These are phyloP conservation scores for Phymastichus coffea DNA, from an alignment of 1,140 invertebrate genomes.

Conservation along the genomic window DNA sequence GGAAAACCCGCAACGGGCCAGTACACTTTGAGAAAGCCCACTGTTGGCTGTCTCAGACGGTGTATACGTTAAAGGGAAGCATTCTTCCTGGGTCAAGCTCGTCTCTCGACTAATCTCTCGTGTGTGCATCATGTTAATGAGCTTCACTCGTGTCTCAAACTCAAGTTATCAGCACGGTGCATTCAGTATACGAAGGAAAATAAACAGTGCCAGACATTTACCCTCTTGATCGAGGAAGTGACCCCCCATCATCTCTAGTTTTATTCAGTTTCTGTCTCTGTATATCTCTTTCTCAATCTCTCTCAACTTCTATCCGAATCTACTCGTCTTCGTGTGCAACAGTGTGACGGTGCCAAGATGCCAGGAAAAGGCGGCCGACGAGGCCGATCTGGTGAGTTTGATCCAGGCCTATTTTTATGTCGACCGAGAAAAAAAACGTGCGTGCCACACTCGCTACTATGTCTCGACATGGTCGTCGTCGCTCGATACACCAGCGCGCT, in stretches of 20 bases:
- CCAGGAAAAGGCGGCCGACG: conserved; percentile 50
- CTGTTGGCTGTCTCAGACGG: conserved; percentile 48
- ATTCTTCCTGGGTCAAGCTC: too few species aligned
- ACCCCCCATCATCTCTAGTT: too few species aligned
- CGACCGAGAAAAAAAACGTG: too few species aligned
- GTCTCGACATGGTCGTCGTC: neutral
- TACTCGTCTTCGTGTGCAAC: too few species aligned
- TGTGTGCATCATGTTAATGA: conserved; percentile 55
- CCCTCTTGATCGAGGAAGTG: conserved; percentile 53
- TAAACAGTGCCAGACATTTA: conserved; percentile 54
- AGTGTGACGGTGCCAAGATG: too few species aligned
- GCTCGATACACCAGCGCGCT: conserved; percentile 9
- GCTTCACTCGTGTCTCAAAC: conserved; percentile 47
- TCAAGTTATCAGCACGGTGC: conserved; percentile 50
- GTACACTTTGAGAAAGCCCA: conserved; percentile 52
- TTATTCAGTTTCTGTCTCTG: neutral
- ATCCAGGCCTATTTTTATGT: too few species aligned
- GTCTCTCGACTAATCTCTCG: too few species aligned
- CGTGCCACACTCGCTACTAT: conserved; percentile 19
- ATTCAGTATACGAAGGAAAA: conserved; percentile 56
- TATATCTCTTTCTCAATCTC: neutral
- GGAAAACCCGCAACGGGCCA: too few species aligned
- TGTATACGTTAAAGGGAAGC: conserved; percentile 45
- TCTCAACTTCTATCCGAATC: neutral
- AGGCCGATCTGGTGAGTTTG: conserved; percentile 47